A percentile compares a stretch with the other conserved stretches of the same genome.
Conservation (phyloP, 2,888 invertebrate species). For the Nemotelus pantherinus region DNA sequence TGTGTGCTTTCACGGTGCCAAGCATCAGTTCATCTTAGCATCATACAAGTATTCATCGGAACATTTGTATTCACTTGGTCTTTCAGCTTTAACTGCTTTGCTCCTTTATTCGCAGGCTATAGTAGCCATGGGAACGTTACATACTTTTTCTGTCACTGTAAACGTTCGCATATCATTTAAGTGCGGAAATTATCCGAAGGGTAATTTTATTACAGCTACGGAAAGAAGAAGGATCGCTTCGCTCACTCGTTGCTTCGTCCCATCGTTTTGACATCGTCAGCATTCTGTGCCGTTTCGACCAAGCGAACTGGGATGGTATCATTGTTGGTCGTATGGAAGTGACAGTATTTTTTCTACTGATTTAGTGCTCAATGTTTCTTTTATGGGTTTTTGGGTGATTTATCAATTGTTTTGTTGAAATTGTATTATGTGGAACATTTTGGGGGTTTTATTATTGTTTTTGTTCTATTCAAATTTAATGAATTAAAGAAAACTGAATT, state of each 20-base stretch:
- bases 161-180: constrained; percentile 15
- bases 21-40: neutral
- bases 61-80: constrained; percentile 25
- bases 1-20: neutral
- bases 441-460: neutral
- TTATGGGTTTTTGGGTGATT: constrained; percentile 30
- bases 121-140: neutral
- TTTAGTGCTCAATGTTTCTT: constrained; percentile 2
- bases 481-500: too few relatives aligned
- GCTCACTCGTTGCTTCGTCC: neutral
- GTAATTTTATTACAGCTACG: constrained; percentile 29
- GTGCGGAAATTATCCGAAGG: constrained; percentile 36
- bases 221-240: neutral
- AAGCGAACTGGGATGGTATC: neutral
- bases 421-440: neutral
- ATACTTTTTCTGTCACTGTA: neutral
- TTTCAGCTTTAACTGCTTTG: constrained; percentile 7
- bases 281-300: neutral
- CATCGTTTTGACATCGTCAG: neutral
- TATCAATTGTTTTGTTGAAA: constrained; percentile 12
- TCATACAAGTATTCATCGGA: constrained; percentile 12
- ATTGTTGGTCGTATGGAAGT: neutral
- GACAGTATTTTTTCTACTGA: neutral
- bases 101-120: neutral
- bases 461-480: neutral